Evolutionary conservation across 2,113 vertebrate genomes (phyloP).

Genomic region (Ptilorrhoa leucosticta): DNA sequence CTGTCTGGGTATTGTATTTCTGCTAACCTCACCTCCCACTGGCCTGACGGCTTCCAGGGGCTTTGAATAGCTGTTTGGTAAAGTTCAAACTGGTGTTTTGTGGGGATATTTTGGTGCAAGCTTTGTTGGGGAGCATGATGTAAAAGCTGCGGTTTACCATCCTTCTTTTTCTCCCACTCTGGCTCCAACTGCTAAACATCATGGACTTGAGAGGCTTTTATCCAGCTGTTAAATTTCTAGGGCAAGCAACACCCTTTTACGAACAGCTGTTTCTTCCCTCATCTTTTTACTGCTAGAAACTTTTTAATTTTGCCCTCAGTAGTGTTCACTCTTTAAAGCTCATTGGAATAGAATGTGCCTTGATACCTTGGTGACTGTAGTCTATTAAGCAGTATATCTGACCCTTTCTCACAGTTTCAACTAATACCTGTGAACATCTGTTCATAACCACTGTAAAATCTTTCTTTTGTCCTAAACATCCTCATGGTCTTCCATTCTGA

Average conservation of each 20-base stretch:
- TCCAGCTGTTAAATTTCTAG: background rate
- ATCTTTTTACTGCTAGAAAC: background rate
- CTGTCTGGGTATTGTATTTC: conserved; percentile 21
- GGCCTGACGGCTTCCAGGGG: background rate
- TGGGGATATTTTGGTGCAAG: background rate
- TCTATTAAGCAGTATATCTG: background rate
- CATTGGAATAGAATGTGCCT: background rate
- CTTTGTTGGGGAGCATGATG: background rate
- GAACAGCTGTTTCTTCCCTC: background rate
- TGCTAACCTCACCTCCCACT: background rate
- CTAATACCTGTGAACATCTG: background rate
- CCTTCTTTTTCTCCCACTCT: background rate
- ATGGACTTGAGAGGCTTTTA: background rate
- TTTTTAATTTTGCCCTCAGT: background rate
- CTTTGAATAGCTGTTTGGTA: background rate
- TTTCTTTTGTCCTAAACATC: background rate
- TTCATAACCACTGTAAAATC: background rate
- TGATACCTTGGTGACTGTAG: background rate
- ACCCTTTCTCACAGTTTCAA: background rate
- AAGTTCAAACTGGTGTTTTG: background rate
- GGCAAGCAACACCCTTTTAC: background rate
- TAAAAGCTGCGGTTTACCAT: background rate
- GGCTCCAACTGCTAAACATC: background rate
- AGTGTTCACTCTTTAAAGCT: background rate
- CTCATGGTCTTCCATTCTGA: background rate